A percentile compares a stretch with the other conserved stretches of the same genome.
phyloP scores from a whole-genome alignment of 2,888 invertebrate genomes.

The Odontothrips loti region DNA sequence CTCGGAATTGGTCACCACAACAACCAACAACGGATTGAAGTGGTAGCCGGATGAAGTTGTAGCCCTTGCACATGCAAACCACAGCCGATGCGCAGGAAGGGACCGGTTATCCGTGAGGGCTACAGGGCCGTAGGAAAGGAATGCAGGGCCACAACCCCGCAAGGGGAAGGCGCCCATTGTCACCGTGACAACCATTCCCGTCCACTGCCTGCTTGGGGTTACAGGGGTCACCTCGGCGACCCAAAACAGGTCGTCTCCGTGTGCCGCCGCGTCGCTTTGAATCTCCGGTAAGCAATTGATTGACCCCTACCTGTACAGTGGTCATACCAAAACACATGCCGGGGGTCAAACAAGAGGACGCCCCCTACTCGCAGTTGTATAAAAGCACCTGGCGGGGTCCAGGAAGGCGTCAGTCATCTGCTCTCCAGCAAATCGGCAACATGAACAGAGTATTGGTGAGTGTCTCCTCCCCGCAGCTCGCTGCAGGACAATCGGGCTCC shows the following conservation, averaged over 20 bases:
- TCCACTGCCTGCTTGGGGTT: no score
- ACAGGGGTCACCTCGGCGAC: no score
- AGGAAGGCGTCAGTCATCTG: neutral
- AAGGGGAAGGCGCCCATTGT: no score
- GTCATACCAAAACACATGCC: neutral
- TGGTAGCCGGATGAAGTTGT: no score
- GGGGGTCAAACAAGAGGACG: neutral
- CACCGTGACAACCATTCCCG: no score
- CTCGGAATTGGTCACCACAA: no score
- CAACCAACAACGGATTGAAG: no score
- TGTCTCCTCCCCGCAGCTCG: neutral
- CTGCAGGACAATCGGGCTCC: neutral
- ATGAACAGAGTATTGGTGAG: neutral
- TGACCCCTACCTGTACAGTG: neutral
- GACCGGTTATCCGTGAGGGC: no score
- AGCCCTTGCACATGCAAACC: no score
- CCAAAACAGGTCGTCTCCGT: neutral
- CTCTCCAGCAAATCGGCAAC: neutral
- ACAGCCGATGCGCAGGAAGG: no score
- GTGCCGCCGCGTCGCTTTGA: neutral
- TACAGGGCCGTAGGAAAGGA: no score
- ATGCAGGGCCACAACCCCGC: no score
- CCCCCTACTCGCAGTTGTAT: neutral
- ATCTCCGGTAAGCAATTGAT: neutral
- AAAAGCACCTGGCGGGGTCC: neutral